A percentile compares a stretch with the other conserved stretches of the same genome.
phyloP scores from a whole-genome alignment of 64 coral and sea anemone genomes.

The Orbicella faveolata region DNA sequence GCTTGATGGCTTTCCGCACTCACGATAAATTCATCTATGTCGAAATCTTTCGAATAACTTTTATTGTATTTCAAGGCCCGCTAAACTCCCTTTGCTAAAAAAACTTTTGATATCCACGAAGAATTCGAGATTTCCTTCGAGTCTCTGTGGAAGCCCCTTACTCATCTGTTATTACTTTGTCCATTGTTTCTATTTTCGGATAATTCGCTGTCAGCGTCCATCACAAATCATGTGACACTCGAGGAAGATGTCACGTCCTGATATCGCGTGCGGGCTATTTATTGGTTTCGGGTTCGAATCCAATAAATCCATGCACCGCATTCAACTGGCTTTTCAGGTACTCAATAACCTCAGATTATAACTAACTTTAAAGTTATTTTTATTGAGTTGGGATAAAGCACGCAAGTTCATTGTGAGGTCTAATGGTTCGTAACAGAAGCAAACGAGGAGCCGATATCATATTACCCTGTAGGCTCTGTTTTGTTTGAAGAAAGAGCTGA shows the following conservation, averaged over 20 bases:
- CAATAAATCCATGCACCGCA: too few species aligned
- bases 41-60: neutral
- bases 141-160: conserved; percentile 36
- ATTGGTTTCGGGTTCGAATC: too few species aligned
- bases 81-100: neutral
- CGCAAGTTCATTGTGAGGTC: too few species aligned
- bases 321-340: too few species aligned
- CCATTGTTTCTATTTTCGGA: conserved; percentile 31
- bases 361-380: too few species aligned
- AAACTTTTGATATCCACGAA: neutral
- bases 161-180: neutral
- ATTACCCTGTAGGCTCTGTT: neutral
- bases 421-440: too few species aligned
- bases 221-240: neutral
- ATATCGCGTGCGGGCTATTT: neutral
- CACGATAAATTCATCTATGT: neutral
- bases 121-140: neutral
- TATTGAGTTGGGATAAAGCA: too few species aligned
- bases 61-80: neutral
- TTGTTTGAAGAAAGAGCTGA: neutral
- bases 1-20: neutral
- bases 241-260: neutral
- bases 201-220: neutral
- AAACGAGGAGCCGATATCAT: too few species aligned
- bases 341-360: too few species aligned